A percentile compares a stretch with the other conserved stretches of the same genome.
These are phyloP conservation scores for Xiphophorus couchianus DNA, from an alignment of 2,113 vertebrate species.

Conservation along the genomic window DNA sequence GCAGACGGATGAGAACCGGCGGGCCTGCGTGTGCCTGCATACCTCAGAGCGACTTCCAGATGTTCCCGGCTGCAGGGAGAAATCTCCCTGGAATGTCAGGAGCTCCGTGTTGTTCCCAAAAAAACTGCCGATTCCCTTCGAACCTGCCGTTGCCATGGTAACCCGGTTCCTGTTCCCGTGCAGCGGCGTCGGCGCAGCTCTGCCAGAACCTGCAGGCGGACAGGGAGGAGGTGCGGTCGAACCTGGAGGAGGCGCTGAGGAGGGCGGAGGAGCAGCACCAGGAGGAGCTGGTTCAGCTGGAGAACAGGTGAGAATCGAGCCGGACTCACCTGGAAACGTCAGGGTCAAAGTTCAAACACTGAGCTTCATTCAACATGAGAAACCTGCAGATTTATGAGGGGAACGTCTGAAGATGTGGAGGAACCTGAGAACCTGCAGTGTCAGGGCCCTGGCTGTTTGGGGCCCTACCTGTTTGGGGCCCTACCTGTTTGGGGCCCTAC, in stretches of 20 bases:
- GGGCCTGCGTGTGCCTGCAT: conserved; percentile 37
- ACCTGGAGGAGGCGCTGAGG: conserved; percentile 84
- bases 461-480: no score
- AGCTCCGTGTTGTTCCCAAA: neutral
- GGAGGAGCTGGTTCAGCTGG: conserved; percentile 85
- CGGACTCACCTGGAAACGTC: no score
- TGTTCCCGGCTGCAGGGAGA: conserved; percentile 28
- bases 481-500: no score
- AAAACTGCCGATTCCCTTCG: neutral
- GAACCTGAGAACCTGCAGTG: no score
- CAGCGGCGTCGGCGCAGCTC: conserved; percentile 81
- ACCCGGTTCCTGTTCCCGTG: neutral
- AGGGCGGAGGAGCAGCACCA: conserved; percentile 87
- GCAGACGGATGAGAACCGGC: no score
- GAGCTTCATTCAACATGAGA: no score
- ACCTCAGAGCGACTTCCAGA: conserved; percentile 41
- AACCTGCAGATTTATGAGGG: no score
- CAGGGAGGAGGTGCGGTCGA: conserved; percentile 83
- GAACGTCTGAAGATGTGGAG: no score
- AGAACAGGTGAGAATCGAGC: conserved; percentile 75
- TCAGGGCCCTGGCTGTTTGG: no score
- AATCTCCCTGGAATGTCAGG: conserved; percentile 55
- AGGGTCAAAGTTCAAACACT: no score
- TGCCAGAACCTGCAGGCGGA: conserved; percentile 88
- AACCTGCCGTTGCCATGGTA: neutral